Base-by-base conservation (phyloP, 2,113 vertebrate genomes). In the Myiozetetes cayanensis region DNA sequence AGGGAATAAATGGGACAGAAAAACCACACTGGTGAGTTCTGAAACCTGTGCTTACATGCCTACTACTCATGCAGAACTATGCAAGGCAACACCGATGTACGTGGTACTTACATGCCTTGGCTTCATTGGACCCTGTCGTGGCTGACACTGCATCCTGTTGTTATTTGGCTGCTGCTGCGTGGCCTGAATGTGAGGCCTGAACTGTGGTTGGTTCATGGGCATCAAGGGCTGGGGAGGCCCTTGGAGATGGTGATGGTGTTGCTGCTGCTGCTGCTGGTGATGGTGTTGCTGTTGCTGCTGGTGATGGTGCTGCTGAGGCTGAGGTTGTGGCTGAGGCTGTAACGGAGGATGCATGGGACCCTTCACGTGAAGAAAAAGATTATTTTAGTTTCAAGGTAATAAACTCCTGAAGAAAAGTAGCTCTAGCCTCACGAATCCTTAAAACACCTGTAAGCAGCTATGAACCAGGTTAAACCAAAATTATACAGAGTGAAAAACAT, bases 181-280 rank as follows among this genome's bases (percentile, higher is more conserved):
- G 31, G 95, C 74, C 94, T 97, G 98, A 80, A 98, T 96, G 28
- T 98, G 99, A 61, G 98, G 98, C 95, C 99, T 98, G 97, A 99
- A 99, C 94, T 97, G 98, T 24, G 98, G 98, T 88, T 98, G 99
- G 47, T 98, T 97, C 86, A 98, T 97, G 71, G 99, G 98, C 98
- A 99, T 98, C 96, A 99, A 97, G 79, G 98, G 97, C 52, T 97
- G 98, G 8, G 96, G 97, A 6, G 97, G 98, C 12, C 96, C 98
- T 70, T 98, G 98, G 37, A 98, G 98, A 68, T 98, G 97, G 62
- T 98, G 98, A 70, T 98, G 99, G 58, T 98, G 98, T 13, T 97
- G 98, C 16, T 95, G 98, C 24, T 94, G 97, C 4, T 96, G 98
- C 27, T 97, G 98, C 23, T 98, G 98, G 31, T 98, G 98, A 44